These are phyloP conservation scores for Metellina segmentata DNA, from an alignment of 2,888 invertebrate genomes.

Conservation along the genomic window DNA sequence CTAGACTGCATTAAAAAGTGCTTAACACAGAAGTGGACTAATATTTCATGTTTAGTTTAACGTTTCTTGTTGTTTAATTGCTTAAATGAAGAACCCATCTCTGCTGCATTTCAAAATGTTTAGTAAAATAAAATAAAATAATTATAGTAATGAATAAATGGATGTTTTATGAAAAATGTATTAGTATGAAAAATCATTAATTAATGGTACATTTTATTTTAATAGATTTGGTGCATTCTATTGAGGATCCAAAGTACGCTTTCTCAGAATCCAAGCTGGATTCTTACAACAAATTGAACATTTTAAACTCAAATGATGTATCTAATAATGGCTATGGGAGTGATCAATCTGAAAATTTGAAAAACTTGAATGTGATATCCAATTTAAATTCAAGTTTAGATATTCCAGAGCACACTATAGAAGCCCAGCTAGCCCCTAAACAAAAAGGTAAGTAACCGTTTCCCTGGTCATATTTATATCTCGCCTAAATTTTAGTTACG, in stretches of 20 bases:
- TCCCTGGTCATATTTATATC: too few species aligned
- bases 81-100: too few species aligned
- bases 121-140: not conserved
- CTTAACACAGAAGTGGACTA: too few species aligned
- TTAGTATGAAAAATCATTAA: not conserved
- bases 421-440: conserved; percentile 80
- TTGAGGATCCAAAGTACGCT: conserved; percentile 37
- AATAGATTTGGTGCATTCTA: conserved; percentile 40
- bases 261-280: conserved; percentile 42
- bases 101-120: too few species aligned
- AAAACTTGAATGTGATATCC: conserved; percentile 78
- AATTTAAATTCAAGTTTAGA: conserved; percentile 56
- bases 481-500: not conserved
- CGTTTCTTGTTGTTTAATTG: too few species aligned
- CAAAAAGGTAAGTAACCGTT: conserved; percentile 78
- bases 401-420: conserved; percentile 78
- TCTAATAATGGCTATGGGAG: conserved; percentile 78
- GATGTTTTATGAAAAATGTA: not conserved
- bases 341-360: conserved; percentile 78
- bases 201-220: not conserved
- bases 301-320: conserved; percentile 54
- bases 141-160: not conserved
- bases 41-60: too few species aligned
- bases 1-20: too few species aligned
- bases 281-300: conserved; percentile 24